A percentile compares a stretch with the other conserved stretches of the same genome.
phyloP scores from a whole-genome alignment of 2,113 vertebrate genomes.

The Garra rufa region DNA sequence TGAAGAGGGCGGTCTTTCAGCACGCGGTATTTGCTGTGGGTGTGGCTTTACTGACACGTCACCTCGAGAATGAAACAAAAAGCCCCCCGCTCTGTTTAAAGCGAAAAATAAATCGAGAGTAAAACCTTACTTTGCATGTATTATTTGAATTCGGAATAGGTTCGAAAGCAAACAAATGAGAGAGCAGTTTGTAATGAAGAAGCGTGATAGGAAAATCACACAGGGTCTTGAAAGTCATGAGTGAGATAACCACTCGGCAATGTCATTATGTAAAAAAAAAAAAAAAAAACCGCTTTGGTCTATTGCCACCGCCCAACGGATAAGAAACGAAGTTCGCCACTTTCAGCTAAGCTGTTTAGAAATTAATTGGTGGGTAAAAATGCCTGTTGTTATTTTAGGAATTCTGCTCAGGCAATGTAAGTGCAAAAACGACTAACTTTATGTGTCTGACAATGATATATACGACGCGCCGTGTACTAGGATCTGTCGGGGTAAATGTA shows the following conservation, averaged over 20 bases:
- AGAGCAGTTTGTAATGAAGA: neutral
- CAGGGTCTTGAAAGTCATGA: conserved; percentile 70
- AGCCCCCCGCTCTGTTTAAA: conserved; percentile 46
- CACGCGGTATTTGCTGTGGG: conserved; percentile 65
- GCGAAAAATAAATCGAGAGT: conserved; percentile 7
- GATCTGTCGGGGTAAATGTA: conserved; percentile 31
- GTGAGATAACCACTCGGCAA: conserved; percentile 70
- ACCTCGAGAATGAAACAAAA: conserved; percentile 71
- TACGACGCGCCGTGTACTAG: neutral
- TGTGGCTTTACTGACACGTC: conserved; percentile 77
- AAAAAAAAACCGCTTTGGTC: conserved; percentile 64
- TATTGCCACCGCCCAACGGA: conserved; percentile 75
- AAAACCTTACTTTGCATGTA: neutral
- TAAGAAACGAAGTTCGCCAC: conserved; percentile 19
- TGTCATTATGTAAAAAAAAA: conserved; percentile 76
- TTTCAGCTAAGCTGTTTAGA: neutral
- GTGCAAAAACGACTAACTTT: neutral
- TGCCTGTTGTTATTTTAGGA: neutral
- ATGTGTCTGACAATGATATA: neutral
- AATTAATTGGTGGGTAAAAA: neutral
- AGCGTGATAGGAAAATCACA: conserved; percentile 37
- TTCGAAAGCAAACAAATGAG: neutral
- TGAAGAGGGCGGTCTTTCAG: conserved; percentile 58
- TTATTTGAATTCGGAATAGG: neutral
- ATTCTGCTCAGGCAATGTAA: neutral